phyloP scores from a whole-genome alignment of 1,140 invertebrate genomes.

The Brachionus rubens region DNA sequence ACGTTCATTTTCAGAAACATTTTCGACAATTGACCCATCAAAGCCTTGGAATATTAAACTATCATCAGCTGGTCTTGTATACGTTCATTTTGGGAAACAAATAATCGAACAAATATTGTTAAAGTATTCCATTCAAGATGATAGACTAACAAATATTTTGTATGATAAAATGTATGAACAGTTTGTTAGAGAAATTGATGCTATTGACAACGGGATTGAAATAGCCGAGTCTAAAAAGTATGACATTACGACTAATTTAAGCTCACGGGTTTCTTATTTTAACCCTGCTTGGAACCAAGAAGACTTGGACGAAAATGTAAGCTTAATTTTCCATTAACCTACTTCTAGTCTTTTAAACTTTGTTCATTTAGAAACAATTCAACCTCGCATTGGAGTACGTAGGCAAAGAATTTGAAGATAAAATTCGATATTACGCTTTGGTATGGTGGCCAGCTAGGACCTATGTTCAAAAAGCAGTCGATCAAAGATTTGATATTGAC shows the following conservation, averaged over 20 bases:
- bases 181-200: conserved; percentile 91
- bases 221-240: conserved; percentile 67
- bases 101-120: conserved; percentile 66
- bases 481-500: conserved; percentile 68
- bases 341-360: no score
- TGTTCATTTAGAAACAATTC: conserved; percentile 46
- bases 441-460: conserved; percentile 79
- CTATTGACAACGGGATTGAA: conserved; percentile 85
- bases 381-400: conserved; percentile 71
- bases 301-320: conserved; percentile 58
- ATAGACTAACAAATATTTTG: conserved; percentile 64
- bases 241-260: conserved; percentile 73
- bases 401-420: conserved; percentile 75
- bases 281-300: conserved; percentile 83
- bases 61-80: conserved; percentile 91
- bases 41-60: conserved; percentile 69
- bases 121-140: conserved; percentile 35
- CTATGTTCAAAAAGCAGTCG: conserved; percentile 70
- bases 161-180: conserved; percentile 80
- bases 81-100: conserved; percentile 80
- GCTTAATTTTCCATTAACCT: conserved; percentile 9
- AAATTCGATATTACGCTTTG: conserved; percentile 68
- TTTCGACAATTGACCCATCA: conserved; percentile 64
- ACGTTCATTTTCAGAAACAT: conserved; percentile 69
- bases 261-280: conserved; percentile 70